Evolutionary conservation across 2,113 vertebrate genomes (phyloP).

Genomic region (Peromyscus leucopus): DNA sequence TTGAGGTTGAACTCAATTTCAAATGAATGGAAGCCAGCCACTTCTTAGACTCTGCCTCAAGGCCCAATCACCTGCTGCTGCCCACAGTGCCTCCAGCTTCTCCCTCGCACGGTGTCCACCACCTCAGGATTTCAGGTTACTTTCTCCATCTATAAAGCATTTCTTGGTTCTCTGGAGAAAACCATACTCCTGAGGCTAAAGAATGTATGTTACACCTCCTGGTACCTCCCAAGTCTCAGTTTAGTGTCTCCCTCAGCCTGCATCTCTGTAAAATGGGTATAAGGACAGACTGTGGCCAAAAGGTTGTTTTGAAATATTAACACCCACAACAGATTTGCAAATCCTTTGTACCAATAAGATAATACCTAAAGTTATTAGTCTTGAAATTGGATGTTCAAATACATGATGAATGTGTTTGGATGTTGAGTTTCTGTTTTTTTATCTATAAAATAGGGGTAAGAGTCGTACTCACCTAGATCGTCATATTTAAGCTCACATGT

Average conservation of each 20-base stretch:
- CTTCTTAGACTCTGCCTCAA: neutral
- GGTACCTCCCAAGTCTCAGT: neutral
- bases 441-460: conserved; percentile 7
- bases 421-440: conserved; percentile 38
- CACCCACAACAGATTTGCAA: neutral
- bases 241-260: neutral
- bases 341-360: neutral
- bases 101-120: neutral
- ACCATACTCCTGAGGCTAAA: neutral
- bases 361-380: neutral
- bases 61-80: neutral
- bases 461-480: neutral
- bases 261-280: neutral
- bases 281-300: neutral
- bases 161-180: conserved; percentile 9
- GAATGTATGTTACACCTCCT: neutral
- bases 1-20: neutral
- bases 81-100: neutral
- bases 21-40: neutral
- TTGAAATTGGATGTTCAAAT: neutral
- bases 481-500: neutral
- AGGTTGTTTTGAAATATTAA: neutral
- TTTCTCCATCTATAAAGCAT: neutral
- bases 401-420: neutral
- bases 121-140: neutral